Conservation (phyloP, 2,797 vertebrate species). For the Lindbergichthys nudifrons region DNA sequence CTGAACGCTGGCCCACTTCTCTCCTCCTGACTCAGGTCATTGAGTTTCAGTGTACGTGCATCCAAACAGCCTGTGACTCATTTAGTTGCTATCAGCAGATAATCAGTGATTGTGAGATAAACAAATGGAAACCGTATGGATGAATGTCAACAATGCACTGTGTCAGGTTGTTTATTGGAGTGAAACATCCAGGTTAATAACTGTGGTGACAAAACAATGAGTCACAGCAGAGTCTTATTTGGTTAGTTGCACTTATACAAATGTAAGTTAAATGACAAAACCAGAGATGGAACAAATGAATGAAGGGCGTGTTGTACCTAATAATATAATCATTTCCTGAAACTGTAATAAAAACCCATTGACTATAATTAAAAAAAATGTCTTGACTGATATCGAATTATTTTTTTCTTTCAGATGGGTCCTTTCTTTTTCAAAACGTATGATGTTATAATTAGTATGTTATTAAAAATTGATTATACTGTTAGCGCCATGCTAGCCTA, state of each 20-base stretch:
- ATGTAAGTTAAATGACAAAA: neutral
- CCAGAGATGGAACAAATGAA: neutral
- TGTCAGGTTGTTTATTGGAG: constrained; percentile 16
- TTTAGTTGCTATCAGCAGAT: constrained; percentile 26
- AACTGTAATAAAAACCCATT: no score
- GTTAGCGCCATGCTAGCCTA: no score
- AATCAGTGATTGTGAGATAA: constrained; percentile 23
- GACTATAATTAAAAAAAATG: no score
- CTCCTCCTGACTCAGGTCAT: constrained; percentile 13
- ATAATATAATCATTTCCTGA: no score
- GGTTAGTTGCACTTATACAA: no score
- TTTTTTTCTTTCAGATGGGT: no score
- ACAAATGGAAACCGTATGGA: constrained; percentile 1
- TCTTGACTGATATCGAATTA: no score
- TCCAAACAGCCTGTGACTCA: constrained; percentile 19
- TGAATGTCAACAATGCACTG: neutral
- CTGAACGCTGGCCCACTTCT: neutral
- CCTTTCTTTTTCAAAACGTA: no score
- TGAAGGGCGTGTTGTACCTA: neutral
- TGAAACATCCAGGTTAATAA: constrained; percentile 5
- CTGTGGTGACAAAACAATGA: neutral
- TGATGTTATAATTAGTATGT: no score
- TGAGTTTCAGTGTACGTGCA: neutral
- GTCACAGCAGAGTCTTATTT: no score
- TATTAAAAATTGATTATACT: no score